These are phyloP conservation scores for Chitala chitala DNA, from an alignment of 2,113 vertebrate genomes.

Conservation along the genomic window DNA sequence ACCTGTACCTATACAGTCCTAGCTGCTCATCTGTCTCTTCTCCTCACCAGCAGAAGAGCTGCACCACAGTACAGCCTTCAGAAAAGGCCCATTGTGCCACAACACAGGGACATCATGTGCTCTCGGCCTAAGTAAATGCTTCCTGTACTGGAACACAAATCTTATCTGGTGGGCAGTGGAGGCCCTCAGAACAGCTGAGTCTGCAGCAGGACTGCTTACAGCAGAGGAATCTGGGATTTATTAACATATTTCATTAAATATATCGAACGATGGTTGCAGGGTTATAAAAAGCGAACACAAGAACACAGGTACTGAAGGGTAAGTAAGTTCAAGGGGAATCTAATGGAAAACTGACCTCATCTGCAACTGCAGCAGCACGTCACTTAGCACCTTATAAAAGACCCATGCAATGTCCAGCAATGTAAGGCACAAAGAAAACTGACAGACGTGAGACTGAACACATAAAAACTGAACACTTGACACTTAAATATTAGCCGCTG, in stretches of 20 bases:
- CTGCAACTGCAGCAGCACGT: no score
- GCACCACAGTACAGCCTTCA: no score
- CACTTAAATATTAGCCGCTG: no score
- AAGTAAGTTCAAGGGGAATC: conserved; percentile 28
- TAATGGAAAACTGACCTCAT: conserved; percentile 29
- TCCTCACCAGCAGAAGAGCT: no score
- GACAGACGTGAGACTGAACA: no score
- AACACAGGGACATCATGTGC: conserved; percentile 54
- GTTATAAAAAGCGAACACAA: conserved; percentile 55
- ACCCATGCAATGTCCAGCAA: no score
- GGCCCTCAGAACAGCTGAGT: conserved; percentile 64
- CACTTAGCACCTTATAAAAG: no score
- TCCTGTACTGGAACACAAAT: conserved; percentile 64
- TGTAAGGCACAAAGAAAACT: no score
- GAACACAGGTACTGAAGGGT: conserved; percentile 41
- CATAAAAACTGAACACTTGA: no score
- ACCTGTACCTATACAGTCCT: no score
- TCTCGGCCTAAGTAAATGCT: conserved; percentile 69
- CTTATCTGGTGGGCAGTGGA: conserved; percentile 64
- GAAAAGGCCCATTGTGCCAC: background rate
- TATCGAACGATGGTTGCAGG: conserved; percentile 48
- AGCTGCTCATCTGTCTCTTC: no score
- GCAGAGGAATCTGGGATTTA: conserved; percentile 58
- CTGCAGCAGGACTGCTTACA: conserved; percentile 63
- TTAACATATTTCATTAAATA: conserved; percentile 71